phyloP scores from a whole-genome alignment of 2,113 vertebrate genomes.

The Girardinichthys multiradiatus region DNA sequence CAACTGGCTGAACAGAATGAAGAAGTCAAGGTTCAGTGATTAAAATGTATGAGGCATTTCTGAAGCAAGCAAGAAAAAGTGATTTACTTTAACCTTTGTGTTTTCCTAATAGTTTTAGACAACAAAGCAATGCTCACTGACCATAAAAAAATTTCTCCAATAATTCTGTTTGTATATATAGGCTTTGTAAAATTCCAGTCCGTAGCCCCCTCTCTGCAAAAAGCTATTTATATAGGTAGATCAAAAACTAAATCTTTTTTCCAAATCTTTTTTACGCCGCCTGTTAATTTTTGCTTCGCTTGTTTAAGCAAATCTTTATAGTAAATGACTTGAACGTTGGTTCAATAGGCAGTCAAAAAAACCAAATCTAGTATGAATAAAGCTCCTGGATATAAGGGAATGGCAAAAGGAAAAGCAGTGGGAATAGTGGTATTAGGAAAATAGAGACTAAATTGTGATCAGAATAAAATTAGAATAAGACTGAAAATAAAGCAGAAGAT shows the following conservation, averaged over 20 bases:
- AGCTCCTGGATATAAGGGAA: neutral
- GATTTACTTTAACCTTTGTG: neutral
- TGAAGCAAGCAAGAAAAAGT: neutral
- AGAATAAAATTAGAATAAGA: constrained; percentile 7
- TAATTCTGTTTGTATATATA: constrained; percentile 6
- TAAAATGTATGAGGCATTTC: constrained; percentile 1
- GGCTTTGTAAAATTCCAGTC: constrained; percentile 5
- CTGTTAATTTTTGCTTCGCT: neutral
- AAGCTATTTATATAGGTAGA: constrained; percentile 9
- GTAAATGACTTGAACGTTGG: too few relatives aligned
- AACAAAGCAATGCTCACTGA: constrained; percentile 12
- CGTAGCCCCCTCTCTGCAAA: neutral
- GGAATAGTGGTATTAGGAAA: neutral
- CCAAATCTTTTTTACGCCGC: neutral
- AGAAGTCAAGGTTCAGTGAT: constrained; percentile 10
- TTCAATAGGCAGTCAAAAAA: neutral
- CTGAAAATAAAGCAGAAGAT: constrained; percentile 9
- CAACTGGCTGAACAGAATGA: constrained; percentile 6
- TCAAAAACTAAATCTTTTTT: constrained; percentile 1
- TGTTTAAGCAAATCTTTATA: neutral
- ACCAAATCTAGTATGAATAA: neutral
- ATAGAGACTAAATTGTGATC: neutral
- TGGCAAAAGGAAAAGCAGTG: neutral
- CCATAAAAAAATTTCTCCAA: neutral
- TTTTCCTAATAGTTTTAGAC: neutral